Conservation (phyloP, 1,140 invertebrate species). For the Lucilia cuprina region DNA sequence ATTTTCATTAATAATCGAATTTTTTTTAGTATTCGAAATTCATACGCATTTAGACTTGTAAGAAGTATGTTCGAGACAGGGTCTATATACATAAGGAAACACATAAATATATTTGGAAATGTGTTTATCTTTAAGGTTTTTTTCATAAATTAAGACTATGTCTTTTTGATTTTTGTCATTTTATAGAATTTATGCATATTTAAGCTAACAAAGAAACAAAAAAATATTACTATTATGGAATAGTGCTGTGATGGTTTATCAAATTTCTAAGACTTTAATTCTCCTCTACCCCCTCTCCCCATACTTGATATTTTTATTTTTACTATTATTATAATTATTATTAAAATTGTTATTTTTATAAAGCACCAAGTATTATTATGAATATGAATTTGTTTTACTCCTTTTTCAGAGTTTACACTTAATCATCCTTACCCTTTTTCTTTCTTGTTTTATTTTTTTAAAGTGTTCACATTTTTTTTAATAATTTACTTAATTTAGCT, state of each 20-base stretch:
- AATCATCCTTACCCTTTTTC: neutral
- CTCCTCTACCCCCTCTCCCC: neutral
- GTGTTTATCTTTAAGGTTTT: too few species aligned
- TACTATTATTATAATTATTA: neutral
- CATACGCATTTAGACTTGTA: too few species aligned
- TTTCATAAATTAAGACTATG: neutral
- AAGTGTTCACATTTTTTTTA: too few species aligned
- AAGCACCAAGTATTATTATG: conserved; percentile 20
- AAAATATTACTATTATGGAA: conserved; percentile 15
- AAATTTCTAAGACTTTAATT: conserved; percentile 6
- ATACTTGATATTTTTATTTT: too few species aligned
- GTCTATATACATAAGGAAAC: too few species aligned
- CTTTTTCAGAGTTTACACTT: neutral
- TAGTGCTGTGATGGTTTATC: conserved; percentile 32
- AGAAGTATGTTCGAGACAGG: neutral
- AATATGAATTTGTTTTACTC: neutral
- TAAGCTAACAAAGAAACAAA: neutral
- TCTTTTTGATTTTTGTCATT: neutral
- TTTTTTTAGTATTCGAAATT: too few species aligned
- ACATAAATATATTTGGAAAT: too few species aligned
- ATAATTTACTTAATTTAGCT: too few species aligned
- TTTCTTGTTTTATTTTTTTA: neutral
- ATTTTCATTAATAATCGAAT: too few species aligned
- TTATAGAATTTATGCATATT: neutral
- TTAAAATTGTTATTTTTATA: neutral